A percentile compares a stretch with the other conserved stretches of the same genome.
phyloP scores from a whole-genome alignment of 1,140 invertebrate genomes.

The Hyphantria cunea region DNA sequence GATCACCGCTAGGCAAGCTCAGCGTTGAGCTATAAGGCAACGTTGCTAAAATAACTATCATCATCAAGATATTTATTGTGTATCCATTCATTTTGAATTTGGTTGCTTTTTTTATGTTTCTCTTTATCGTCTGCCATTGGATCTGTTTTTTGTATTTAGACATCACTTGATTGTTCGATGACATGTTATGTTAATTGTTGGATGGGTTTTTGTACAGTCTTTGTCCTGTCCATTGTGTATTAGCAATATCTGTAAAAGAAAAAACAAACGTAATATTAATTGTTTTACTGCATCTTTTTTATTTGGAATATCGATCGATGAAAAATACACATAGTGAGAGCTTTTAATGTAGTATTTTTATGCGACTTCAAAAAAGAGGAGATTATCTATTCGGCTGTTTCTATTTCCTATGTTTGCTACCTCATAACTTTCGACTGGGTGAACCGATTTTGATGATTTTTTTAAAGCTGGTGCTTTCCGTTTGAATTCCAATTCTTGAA shows the following conservation, averaged over 20 bases:
- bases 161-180: constrained; percentile 18
- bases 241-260: constrained; percentile 16
- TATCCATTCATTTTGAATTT: constrained; percentile 53
- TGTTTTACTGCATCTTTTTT: no score
- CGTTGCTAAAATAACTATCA: constrained; percentile 51
- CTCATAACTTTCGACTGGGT: no score
- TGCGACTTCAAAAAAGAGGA: no score
- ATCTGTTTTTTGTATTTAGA: constrained; percentile 19
- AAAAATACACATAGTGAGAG: no score
- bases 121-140: constrained; percentile 29
- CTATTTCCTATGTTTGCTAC: no score
- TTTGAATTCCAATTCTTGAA: no score
- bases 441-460: no score
- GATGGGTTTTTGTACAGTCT: not conserved
- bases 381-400: no score
- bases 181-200: constrained; percentile 13
- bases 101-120: constrained; percentile 33
- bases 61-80: constrained; percentile 45
- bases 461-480: no score
- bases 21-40: constrained; percentile 67
- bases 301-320: no score
- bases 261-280: no score
- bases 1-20: constrained; percentile 67
- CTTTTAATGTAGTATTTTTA: no score
- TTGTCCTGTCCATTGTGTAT: constrained; percentile 6